A percentile compares a stretch with the other conserved stretches of the same genome.
Conservation (phyloP, 92 coral and sea anemone genomes). For the Pocillopora grandis region DNA sequence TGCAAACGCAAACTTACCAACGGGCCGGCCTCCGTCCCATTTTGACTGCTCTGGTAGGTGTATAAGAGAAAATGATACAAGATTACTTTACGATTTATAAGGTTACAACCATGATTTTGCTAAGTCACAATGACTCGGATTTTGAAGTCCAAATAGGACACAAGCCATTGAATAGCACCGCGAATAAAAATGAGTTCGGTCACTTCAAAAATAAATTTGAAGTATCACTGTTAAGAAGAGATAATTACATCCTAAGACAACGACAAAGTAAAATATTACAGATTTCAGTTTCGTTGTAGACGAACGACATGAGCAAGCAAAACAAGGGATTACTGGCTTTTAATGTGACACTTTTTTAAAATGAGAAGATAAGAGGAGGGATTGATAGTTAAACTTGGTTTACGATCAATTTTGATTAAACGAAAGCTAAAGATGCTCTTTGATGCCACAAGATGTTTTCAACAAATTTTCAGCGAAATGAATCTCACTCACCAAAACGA, state of each 20-base stretch:
- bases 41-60: conserved; percentile 47
- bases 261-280: background rate
- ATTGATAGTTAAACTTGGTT: background rate
- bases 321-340: background rate
- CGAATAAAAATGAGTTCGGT: background rate
- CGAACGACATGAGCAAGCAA: background rate
- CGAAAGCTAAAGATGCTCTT: background rate
- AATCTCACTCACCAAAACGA: conserved; percentile 32
- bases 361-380: background rate
- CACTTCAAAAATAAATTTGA: background rate
- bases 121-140: conserved; percentile 7
- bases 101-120: background rate
- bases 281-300: background rate
- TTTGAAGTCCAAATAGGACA: background rate
- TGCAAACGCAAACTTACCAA: conserved; percentile 70
- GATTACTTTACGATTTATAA: background rate
- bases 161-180: background rate
- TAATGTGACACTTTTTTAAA: background rate
- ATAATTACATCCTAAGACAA: background rate
- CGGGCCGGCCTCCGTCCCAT: conserved; percentile 99
- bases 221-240: background rate
- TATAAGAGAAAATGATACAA: background rate
- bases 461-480: background rate
- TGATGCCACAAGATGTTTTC: conserved; percentile 1
- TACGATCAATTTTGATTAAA: background rate